Evolutionary conservation across 1,140 invertebrate species (phyloP).

Genomic region (Phymorhynchus buccinoides): DNA sequence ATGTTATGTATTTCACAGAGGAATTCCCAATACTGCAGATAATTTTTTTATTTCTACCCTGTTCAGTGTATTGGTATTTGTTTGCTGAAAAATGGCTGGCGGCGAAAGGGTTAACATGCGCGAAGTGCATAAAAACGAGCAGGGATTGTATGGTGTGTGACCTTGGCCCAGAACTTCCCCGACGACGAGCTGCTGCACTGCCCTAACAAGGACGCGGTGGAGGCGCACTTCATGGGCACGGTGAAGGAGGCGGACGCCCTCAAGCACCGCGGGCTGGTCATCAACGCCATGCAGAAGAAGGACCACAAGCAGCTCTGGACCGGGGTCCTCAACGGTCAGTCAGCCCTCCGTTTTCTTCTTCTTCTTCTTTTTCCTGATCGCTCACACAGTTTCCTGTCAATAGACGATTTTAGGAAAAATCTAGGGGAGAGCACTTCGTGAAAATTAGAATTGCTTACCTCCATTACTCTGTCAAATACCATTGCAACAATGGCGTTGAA

Average conservation of each 20-base stretch:
- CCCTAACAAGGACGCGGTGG: slow-evolving; percentile 85
- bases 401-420: too few species aligned
- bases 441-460: too few species aligned
- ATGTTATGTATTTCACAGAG: too few species aligned
- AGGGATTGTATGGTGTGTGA: neutral
- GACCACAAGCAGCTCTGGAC: slow-evolving; percentile 98
- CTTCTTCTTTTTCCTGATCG: too few species aligned
- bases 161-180: slow-evolving; percentile 73
- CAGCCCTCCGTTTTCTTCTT: neutral
- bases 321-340: slow-evolving; percentile 90
- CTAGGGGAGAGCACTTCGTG: too few species aligned
- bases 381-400: too few species aligned
- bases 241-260: slow-evolving; percentile 98
- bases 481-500: too few species aligned
- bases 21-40: neutral
- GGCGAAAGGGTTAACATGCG: neutral
- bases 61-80: neutral
- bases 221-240: slow-evolving; percentile 94
- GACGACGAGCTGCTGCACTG: slow-evolving; percentile 75
- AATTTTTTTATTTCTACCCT: neutral
- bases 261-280: slow-evolving; percentile 92
- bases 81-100: neutral
- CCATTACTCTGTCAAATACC: too few species aligned
- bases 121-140: neutral
- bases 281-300: slow-evolving; percentile 96